Conservation (phyloP, 2,797 vertebrate species). For the Ispidina lecontei region DNA sequence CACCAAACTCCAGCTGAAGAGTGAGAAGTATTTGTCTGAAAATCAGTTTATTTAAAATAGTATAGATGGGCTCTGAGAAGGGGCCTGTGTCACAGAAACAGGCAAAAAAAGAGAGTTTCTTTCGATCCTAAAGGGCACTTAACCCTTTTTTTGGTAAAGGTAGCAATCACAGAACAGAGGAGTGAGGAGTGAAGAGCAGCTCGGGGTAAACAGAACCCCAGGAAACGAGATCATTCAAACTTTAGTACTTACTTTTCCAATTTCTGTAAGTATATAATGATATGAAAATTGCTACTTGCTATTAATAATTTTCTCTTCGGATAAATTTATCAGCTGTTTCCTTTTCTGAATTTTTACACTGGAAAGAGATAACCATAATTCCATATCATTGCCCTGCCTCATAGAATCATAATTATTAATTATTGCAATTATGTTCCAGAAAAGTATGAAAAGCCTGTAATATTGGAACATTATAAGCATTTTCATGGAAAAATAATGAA, state of each 20-base stretch:
- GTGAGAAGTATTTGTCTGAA: not conserved
- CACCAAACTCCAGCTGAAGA: not conserved
- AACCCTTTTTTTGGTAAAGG: not conserved
- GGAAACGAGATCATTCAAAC: conserved; percentile 41
- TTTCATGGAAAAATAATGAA: not conserved
- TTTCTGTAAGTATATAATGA: not conserved
- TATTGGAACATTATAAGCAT: not conserved
- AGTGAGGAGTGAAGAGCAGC: not conserved
- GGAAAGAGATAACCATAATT: not conserved
- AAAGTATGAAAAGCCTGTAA: not conserved
- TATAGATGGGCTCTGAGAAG: not conserved
- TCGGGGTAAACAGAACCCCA: not conserved
- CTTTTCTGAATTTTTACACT: not conserved
- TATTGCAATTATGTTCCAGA: not conserved
- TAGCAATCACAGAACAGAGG: not conserved
- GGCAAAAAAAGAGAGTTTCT: not conserved
- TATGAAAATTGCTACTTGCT: conserved; percentile 16
- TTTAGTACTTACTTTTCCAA: not conserved
- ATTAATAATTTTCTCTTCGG: conserved; percentile 5
- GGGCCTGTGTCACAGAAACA: not conserved
- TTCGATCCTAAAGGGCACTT: not conserved
- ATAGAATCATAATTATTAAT: not conserved
- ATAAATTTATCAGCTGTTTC: not conserved
- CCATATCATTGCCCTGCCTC: not conserved
- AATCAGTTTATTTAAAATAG: not conserved